A percentile compares a stretch with the other conserved stretches of the same genome.
phyloP scores from a whole-genome alignment of 2,888 invertebrate genomes.

The Epiblema foenella region DNA sequence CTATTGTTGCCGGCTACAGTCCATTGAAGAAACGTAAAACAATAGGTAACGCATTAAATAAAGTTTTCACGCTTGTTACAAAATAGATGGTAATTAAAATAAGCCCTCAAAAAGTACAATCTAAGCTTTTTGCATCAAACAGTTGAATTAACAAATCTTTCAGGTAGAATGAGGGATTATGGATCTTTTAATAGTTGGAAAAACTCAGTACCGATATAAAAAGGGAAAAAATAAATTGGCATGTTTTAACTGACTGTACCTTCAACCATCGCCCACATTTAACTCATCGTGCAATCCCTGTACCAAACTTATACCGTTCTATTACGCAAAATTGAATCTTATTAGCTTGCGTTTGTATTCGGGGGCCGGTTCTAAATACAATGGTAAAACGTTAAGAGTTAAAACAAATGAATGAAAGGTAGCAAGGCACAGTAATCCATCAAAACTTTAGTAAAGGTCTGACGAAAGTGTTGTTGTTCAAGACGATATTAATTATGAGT shows the following conservation, averaged over 20 bases:
- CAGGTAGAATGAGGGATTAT: too few relatives aligned
- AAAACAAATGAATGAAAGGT: constrained; percentile 44
- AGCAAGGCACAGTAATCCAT: constrained; percentile 34
- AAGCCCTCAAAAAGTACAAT: not conserved
- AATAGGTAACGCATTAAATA: not conserved
- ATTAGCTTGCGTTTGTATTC: not conserved
- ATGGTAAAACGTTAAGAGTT: constrained; percentile 18
- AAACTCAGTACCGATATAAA: not conserved
- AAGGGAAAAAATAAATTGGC: not conserved
- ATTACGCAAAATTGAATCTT: constrained; percentile 12
- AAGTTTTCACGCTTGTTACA: not conserved
- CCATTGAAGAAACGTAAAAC: constrained; percentile 10
- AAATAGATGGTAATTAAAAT: not conserved
- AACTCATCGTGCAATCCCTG: constrained; percentile 30
- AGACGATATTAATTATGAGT: constrained; percentile 22
- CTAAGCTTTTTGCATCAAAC: too few relatives aligned
- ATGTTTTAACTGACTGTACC: constrained; percentile 31
- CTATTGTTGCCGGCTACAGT: constrained; percentile 34
- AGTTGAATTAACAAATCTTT: too few relatives aligned
- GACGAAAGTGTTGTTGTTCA: constrained; percentile 41
- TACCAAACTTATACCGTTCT: not conserved
- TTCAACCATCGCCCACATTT: constrained; percentile 41
- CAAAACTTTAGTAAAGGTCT: constrained; percentile 34
- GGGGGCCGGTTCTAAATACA: not conserved
- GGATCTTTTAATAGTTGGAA: too few relatives aligned